Conservation (phyloP, 1,140 invertebrate genomes). For the Bombus pyrosoma region DNA sequence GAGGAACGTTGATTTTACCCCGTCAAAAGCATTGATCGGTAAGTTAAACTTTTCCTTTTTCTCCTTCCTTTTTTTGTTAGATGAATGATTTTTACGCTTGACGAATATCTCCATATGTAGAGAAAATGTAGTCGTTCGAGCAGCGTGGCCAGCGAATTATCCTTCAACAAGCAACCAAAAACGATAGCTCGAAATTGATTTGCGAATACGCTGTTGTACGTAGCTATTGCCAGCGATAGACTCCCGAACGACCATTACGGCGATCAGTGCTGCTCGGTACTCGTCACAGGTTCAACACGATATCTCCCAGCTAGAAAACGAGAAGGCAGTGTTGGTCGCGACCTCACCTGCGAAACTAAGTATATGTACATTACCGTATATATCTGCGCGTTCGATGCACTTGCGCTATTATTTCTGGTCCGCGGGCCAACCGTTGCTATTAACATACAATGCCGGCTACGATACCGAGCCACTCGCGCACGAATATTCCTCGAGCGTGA, state of each 20-base stretch:
- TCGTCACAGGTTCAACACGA: neutral
- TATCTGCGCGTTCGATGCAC: slow-evolving; percentile 9
- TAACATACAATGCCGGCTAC: slow-evolving; percentile 70
- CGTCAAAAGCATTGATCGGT: neutral
- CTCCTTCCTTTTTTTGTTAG: neutral
- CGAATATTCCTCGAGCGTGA: slow-evolving; percentile 36
- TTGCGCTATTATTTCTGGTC: slow-evolving; percentile 54
- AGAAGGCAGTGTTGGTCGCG: no score
- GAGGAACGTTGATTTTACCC: neutral
- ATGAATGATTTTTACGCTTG: neutral
- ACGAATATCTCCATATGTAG: rapidly evolving
- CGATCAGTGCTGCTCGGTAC: no score
- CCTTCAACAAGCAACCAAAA: no score
- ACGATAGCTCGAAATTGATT: no score
- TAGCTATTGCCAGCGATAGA: no score
- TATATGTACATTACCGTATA: no score
- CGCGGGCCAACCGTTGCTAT: slow-evolving; percentile 55
- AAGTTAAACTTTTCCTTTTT: no score
- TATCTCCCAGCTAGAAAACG: slow-evolving; percentile 34
- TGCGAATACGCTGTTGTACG: no score
- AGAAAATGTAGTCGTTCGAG: neutral
- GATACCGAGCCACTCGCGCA: slow-evolving; percentile 16
- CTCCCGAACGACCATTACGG: no score
- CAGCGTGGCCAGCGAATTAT: no score
- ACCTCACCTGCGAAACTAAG: slow-evolving; percentile 18